These are phyloP conservation scores for Conomelus anceps DNA, from an alignment of 2,888 invertebrate genomes.

Conservation along the genomic window DNA sequence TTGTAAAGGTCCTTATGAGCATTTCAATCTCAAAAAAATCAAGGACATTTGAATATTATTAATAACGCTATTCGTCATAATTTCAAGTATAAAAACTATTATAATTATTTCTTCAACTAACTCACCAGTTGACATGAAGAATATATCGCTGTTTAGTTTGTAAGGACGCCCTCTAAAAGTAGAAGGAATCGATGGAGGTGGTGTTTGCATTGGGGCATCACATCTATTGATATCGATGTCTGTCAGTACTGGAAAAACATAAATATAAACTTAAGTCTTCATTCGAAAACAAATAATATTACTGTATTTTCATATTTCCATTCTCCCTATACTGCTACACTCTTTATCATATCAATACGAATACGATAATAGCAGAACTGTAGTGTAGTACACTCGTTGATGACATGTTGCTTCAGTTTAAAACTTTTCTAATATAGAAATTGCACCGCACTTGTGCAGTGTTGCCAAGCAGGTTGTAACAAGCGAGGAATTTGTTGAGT, in stretches of 20 bases:
- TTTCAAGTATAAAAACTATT: too few species aligned
- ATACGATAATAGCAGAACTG: too few species aligned
- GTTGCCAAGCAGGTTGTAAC: background rate
- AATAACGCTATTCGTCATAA: too few species aligned
- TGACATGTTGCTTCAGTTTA: background rate
- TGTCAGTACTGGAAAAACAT: conserved; percentile 47
- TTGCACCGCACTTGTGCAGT: background rate
- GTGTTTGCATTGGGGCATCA: conserved; percentile 43
- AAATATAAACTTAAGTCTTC: background rate
- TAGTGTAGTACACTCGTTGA: too few species aligned
- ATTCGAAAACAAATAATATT: background rate
- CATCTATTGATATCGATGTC: conserved; percentile 52
- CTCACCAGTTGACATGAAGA: conserved; percentile 37
- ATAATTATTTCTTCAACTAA: too few species aligned
- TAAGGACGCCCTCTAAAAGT: conserved; percentile 37
- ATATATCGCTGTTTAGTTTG: conserved; percentile 40
- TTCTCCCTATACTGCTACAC: too few species aligned
- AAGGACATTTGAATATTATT: background rate
- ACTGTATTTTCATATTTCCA: too few species aligned
- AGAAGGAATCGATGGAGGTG: conserved; percentile 42
- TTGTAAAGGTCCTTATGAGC: too few species aligned
- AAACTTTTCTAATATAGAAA: background rate
- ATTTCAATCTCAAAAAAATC: background rate
- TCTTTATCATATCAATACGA: too few species aligned
- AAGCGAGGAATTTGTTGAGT: too few species aligned